These are phyloP conservation scores for Leptothorax acervorum DNA, from an alignment of 2,888 invertebrate species.

Conservation along the genomic window DNA sequence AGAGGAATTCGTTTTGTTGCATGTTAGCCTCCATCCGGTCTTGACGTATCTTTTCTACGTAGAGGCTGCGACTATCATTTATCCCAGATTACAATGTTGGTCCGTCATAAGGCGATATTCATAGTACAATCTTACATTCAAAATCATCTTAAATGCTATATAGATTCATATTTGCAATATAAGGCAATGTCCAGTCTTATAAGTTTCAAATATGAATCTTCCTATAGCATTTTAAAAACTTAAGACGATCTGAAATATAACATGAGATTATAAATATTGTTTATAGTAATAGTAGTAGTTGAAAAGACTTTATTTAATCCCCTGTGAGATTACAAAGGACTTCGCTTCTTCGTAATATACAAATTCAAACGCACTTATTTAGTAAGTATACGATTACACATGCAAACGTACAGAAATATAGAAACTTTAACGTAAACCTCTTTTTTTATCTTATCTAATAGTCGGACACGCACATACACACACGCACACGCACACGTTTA, in stretches of 20 bases:
- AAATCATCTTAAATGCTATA: background rate
- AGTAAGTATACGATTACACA: background rate
- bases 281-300: background rate
- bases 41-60: constrained; percentile 12
- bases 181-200: constrained; percentile 2
- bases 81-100: constrained; percentile 23
- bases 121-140: background rate
- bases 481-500: background rate
- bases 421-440: background rate
- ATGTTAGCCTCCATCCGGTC: constrained; percentile 18
- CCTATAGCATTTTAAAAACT: background rate
- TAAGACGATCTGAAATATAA: constrained; percentile 3
- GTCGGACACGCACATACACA: too few relatives aligned
- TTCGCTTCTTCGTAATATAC: background rate
- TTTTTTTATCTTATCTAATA: background rate
- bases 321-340: background rate
- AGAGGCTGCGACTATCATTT: constrained; percentile 31
- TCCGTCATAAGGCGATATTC: constrained; percentile 13
- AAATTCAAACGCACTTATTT: background rate
- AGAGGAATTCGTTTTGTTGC: constrained; percentile 52
- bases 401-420: background rate
- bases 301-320: background rate
- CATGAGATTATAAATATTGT: background rate
- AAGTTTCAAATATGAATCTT: constrained; percentile 1
- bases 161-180: background rate